Evolutionary conservation across 2,797 vertebrate genomes (phyloP).

Genomic region (Sebastes oblongus): DNA sequence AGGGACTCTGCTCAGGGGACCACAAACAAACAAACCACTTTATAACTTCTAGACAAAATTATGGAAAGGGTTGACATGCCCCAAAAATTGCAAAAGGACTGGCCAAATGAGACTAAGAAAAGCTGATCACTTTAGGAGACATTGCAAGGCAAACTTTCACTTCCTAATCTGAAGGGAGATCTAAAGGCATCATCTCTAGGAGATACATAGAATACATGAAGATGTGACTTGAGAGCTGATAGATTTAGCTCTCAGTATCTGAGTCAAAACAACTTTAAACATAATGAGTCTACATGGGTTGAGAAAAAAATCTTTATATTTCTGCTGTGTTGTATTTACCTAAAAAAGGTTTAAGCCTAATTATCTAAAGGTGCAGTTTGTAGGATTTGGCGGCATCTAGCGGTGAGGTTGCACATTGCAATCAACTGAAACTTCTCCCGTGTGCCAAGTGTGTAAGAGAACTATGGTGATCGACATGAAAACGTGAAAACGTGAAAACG

Average conservation of each 20-base stretch:
- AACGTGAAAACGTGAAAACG: too few species aligned
- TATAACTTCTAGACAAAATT: not conserved
- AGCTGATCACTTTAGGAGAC: slow-evolving; percentile 25
- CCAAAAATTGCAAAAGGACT: slow-evolving; percentile 12
- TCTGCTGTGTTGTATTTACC: not conserved
- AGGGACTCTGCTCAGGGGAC: not conserved
- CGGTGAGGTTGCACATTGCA: too few species aligned
- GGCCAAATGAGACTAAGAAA: slow-evolving; percentile 8
- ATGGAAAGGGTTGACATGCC: slow-evolving; percentile 1
- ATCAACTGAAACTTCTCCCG: too few species aligned
- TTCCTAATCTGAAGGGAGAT: not conserved
- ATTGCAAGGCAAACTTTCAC: not conserved
- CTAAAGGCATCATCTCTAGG: not conserved
- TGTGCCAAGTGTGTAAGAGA: too few species aligned
- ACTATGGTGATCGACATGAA: too few species aligned
- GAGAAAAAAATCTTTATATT: not conserved
- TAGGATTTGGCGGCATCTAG: too few species aligned
- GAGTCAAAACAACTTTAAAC: not conserved
- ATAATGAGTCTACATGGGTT: not conserved
- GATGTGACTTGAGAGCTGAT: not conserved
- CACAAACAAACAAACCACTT: slow-evolving; percentile 16
- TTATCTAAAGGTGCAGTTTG: not conserved
- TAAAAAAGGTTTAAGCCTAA: too few species aligned
- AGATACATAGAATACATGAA: not conserved
- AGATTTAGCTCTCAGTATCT: not conserved